Percentiles rank a stretch among this genome's conserved stretches.
These are phyloP conservation scores for Palythoa grandiflora DNA, from an alignment of 92 coral and sea anemone genomes.

Conservation along the genomic window DNA sequence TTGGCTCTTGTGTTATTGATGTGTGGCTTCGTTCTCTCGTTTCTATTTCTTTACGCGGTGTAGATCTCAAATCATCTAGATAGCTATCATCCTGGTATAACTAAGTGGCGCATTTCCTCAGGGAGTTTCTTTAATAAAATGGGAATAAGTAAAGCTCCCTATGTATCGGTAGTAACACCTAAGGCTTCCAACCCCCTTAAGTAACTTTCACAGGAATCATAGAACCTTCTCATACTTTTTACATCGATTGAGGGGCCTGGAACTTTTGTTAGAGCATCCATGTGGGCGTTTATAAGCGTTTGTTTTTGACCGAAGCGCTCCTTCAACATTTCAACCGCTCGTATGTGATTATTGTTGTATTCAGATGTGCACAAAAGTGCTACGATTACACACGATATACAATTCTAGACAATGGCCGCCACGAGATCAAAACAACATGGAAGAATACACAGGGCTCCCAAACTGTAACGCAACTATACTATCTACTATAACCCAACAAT, in stretches of 20 bases:
- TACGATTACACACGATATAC: too few species aligned
- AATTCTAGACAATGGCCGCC: too few species aligned
- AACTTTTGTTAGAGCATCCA: not conserved
- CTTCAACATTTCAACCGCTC: not conserved
- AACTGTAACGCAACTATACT: too few species aligned
- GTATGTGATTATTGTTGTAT: too few species aligned
- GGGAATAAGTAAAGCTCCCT: not conserved
- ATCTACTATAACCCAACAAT: too few species aligned
- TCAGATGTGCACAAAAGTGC: too few species aligned
- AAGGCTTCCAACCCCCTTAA: not conserved
- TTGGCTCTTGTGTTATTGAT: not conserved
- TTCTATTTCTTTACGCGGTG: not conserved
- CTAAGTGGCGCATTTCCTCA: not conserved
- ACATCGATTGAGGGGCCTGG: not conserved
- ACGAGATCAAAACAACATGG: too few species aligned
- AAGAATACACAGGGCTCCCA: too few species aligned
- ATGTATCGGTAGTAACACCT: not conserved
- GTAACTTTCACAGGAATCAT: not conserved
- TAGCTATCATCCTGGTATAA: not conserved
- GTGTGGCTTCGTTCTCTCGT: slow-evolving; percentile 5
- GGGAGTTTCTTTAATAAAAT: not conserved
- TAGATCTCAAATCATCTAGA: not conserved
- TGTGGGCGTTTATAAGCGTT: not conserved
- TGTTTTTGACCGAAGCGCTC: not conserved
- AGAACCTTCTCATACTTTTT: not conserved